Percentiles rank a stretch among this genome's conserved stretches.
These are phyloP conservation scores for Polyommatus iphigenia DNA, from an alignment of 2,888 invertebrate species.

Conservation along the genomic window DNA sequence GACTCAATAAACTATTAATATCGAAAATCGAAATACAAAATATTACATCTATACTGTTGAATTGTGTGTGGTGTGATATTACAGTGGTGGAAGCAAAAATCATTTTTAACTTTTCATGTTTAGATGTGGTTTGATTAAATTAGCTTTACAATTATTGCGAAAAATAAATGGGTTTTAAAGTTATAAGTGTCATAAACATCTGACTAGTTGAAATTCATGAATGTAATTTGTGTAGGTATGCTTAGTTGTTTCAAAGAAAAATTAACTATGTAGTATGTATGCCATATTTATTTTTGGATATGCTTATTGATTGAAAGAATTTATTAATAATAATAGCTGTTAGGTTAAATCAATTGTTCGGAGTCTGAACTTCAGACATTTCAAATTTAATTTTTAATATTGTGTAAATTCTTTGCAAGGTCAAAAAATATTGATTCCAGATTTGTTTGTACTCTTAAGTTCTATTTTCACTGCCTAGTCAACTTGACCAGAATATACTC, in stretches of 20 bases:
- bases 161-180: not conserved
- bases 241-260: not conserved
- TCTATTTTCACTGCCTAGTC: not conserved
- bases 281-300: not conserved
- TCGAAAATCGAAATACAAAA: not conserved
- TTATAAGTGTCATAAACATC: not conserved
- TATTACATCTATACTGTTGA: not conserved
- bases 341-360: not conserved
- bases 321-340: not conserved
- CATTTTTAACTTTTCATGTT: constrained; percentile 11
- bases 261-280: not conserved
- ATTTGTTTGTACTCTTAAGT: not conserved
- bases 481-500: not conserved
- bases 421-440: not conserved
- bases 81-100: too few species aligned
- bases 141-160: not conserved
- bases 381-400: not conserved
- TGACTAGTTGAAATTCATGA: not conserved
- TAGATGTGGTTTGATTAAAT: constrained; percentile 7
- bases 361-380: not conserved
- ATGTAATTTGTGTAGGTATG: not conserved
- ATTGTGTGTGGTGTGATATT: not conserved
- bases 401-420: not conserved
- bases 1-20: not conserved
- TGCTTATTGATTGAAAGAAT: not conserved